Base-by-base conservation (phyloP, 2,113 vertebrate species). In the Syngnathoides biaculeatus region DNA sequence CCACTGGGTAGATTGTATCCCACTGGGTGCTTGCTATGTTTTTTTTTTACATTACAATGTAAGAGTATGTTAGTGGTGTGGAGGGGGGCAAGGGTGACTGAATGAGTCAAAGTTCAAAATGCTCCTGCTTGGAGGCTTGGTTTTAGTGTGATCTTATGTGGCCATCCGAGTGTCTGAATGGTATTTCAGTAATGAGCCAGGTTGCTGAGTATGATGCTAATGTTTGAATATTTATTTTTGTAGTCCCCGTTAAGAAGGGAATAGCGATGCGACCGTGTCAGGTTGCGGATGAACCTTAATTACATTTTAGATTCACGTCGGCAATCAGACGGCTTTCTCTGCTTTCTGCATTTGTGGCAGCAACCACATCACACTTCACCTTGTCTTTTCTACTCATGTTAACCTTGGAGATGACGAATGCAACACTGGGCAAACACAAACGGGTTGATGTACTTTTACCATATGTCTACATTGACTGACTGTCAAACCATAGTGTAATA, bases 241-340 rank as follows among this genome's bases (percentile, higher is more conserved):
- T 24, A 4, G 22, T 12, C 52, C n/a, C 22, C 3, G 4, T 53
- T 53, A 53, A 8, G 20, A n/a, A n/a, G 6, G 20, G 48, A 50
- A 50, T n/a, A 50, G 52, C n/a, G 52, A 24, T 8, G n/a, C 12
- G 52, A 12, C 64, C 47, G 80, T 60, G 14, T 62, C 64, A 35
- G 81, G 74, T 83, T 80, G 67, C 76, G 71, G 74, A 74, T 40
- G 8, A 42, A 56, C 56, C 27, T 72, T 88, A 85, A 86, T 86
- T 84, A 85, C 84, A 86, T 84, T 88, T 84, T 65, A 76, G 64
- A 85, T 88, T 86, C 82, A 78, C 57, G 79, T 80, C 67, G 22
- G 72, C 73, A 74, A 82, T 86, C 79, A 81, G 79, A 65, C 53
- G 48, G 19, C 48, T 50, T n/a, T 50, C 43, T 47, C 43, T 47